Percentiles rank a stretch among this genome's conserved stretches.
These are phyloP conservation scores for Carcharodon carcharias DNA, from an alignment of 2,797 vertebrate species.

Conservation along the genomic window DNA sequence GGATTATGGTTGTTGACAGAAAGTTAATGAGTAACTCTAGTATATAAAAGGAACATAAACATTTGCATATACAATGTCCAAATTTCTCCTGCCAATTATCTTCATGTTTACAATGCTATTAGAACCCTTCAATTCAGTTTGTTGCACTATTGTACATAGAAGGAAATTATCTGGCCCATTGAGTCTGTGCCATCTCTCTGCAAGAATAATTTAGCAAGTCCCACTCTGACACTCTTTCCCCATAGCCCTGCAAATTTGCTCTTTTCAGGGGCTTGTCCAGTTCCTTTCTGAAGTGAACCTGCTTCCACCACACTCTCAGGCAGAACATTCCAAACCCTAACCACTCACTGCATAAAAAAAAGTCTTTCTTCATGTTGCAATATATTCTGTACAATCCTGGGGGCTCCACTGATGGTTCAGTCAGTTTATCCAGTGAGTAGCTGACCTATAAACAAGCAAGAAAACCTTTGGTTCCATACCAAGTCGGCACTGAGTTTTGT, in stretches of 20 bases:
- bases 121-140: background rate
- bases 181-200: background rate
- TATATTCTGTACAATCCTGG: background rate
- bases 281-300: no score
- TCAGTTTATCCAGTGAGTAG: background rate
- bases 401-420: background rate
- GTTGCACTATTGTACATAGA: background rate
- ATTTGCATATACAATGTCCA: background rate
- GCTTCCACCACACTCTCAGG: background rate
- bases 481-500: background rate
- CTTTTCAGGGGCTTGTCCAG: no score
- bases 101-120: background rate
- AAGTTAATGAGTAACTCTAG: background rate
- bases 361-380: background rate
- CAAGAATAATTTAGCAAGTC: background rate
- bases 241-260: no score
- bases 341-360: no score
- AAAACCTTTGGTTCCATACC: background rate
- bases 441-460: background rate
- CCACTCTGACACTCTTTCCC: no score
- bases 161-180: background rate
- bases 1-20: background rate
- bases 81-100: background rate
- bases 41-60: background rate
- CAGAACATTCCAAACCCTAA: background rate